Evolutionary conservation across 2,888 invertebrate genomes (phyloP), one percentile per base, ranked within the genome.

Genomic region (Rhagonycha lutea): DNA sequence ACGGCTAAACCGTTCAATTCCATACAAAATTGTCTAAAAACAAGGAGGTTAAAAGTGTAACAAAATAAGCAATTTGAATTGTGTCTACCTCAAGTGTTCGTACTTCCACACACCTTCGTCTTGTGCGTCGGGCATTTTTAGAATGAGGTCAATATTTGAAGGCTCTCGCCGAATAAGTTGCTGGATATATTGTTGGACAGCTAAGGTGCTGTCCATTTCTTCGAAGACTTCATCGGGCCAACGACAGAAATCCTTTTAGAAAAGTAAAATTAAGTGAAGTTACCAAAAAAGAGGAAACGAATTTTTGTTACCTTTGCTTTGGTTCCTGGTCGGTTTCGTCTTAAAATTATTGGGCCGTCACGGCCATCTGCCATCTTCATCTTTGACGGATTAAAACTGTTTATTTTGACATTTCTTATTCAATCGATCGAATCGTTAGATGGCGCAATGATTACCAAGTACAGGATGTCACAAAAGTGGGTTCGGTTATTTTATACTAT

Each of bases 21-120:
- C 97, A 99, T 98, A 87, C 99, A 99, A 89, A 99, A 99, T 89
- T 99, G 99, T 82, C 99, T 95, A 85, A 18, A 89, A 88, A 68
- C 28, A 65, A 14, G 0, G 1, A 3, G 11, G 26, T 8, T 14
- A 68, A 14, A 29, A 10, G n/a, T 63, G 4, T 3, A 14, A 68
- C 14, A n/a, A 18, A 14, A 67, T n/a, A 24, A 18, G 9, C 29
- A 29, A 14, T 68, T 8, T 8, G n/a, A 12, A 2, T 47, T n/a
- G n/a, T 61, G 9, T 26, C 32, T 88, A 95, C 95, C 96, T 92
- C 76, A 99, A 91, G 90, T 99, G 99, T 89, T 99, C 99, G 88
- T 99, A 99, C 89, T 99, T 99, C 99, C 99, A 99, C 69, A 99
- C 99, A 61, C 99, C 98, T 88, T 98, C 98, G 86, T 99, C 98